Evolutionary conservation across 2,888 invertebrate genomes (phyloP).

Genomic region (Amphipyra berbera): DNA sequence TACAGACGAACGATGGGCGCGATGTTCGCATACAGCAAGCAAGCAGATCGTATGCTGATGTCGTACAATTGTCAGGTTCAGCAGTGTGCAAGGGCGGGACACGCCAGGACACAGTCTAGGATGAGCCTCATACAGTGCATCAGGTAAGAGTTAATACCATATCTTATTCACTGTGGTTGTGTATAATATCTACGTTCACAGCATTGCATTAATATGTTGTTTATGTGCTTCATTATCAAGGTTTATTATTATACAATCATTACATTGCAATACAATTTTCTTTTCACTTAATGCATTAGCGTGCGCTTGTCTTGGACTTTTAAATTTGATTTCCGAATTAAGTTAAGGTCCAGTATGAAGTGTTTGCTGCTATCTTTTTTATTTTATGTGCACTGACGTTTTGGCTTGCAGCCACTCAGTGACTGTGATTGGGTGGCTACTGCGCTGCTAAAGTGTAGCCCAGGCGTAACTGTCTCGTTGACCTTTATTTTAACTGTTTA

Average conservation of each 20-base stretch:
- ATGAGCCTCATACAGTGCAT: slow-evolving; percentile 96
- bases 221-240: slow-evolving; percentile 24
- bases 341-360: slow-evolving; percentile 31
- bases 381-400: slow-evolving; percentile 60
- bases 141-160: slow-evolving; percentile 85
- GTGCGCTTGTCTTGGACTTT: slow-evolving; percentile 20
- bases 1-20: slow-evolving; percentile 89
- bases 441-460: slow-evolving; percentile 38
- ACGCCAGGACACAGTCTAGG: slow-evolving; percentile 77
- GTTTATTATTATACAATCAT: slow-evolving; percentile 20
- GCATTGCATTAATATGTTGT: slow-evolving; percentile 2
- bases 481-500: slow-evolving; percentile 29
- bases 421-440: slow-evolving; percentile 43
- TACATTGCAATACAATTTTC: slow-evolving; percentile 17
- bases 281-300: slow-evolving; percentile 12
- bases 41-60: slow-evolving; percentile 88
- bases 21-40: slow-evolving; percentile 89
- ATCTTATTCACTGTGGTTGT: slow-evolving; percentile 2
- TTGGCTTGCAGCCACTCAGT: slow-evolving; percentile 71
- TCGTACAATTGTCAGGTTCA: slow-evolving; percentile 89
- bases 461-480: slow-evolving; percentile 20
- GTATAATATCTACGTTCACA: slow-evolving; percentile 1
- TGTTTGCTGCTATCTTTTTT: slow-evolving; percentile 48
- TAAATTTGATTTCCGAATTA: slow-evolving; percentile 34
- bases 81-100: slow-evolving; percentile 84